A percentile compares a stretch with the other conserved stretches of the same genome.
Evolutionary conservation across 2,797 vertebrate species (phyloP).

Genomic region (Chaunax sp.): DNA sequence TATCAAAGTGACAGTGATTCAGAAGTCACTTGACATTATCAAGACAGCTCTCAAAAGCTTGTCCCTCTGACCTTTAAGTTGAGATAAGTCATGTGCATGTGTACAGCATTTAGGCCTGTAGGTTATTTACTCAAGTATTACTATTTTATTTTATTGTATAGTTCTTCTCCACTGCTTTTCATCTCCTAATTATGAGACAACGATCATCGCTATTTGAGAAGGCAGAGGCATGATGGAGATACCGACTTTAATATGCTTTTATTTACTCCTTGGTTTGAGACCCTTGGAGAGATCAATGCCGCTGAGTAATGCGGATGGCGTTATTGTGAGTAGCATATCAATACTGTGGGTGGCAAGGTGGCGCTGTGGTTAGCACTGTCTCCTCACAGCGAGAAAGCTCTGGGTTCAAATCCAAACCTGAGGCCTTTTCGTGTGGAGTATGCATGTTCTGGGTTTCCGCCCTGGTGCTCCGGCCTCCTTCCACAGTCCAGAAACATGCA

Average conservation of each 20-base stretch:
- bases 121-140: background rate
- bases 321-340: background rate
- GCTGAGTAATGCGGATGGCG: background rate
- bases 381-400: no score
- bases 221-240: background rate
- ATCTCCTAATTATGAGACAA: background rate
- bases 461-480: no score
- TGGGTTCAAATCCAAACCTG: no score
- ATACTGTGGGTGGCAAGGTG: no score
- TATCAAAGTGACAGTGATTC: constrained; percentile 68
- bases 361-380: no score
- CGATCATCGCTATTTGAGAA: background rate
- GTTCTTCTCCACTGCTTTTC: background rate
- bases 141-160: background rate
- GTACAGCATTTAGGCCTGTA: background rate
- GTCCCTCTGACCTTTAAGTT: constrained; percentile 37
- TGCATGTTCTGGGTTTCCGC: no score
- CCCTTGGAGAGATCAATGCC: no score
- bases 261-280: background rate
- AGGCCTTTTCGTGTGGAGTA: no score
- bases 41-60: constrained; percentile 34
- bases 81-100: constrained; percentile 1
- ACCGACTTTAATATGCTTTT: background rate
- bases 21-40: constrained; percentile 71
- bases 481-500: no score